Evolutionary conservation across 2,113 vertebrate genomes (phyloP), one percentile per base, ranked within the genome.

Genomic region (Pygoscelis adeliae): DNA sequence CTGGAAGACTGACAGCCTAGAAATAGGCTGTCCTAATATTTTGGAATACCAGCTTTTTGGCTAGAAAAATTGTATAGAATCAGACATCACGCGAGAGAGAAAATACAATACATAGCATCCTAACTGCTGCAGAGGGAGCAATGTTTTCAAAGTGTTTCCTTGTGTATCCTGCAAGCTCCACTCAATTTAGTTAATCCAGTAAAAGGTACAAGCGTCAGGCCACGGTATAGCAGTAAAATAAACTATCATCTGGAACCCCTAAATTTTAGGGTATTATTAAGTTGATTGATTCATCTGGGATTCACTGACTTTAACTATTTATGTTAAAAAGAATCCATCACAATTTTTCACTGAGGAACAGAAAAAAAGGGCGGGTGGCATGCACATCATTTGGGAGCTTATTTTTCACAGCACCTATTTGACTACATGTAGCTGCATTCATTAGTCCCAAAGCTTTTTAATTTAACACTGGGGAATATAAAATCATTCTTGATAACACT

Each of bases 11-110:
- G 89, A 95, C 90, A 97, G 44, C 66, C 84, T 89, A 96, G 87
- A 96, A 96, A 87, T 84, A 96, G 83, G 61, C 89, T 91, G 69
- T 89, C 89, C 82, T 80, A 94, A 87, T 95, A 95, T 74, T 96
- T 94, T 82, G 83, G 94, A 95, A 94, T 53, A 91, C 27, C n/a
- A 79, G 44, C 3, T 27, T 95, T 93, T 96, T 96, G 91, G 93
- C 94, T 96, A 79, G 80, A 82, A 93, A 95, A 84, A 63, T 23
- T 26, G 3, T 76, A 78, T 71, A 74, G 44, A 93, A 89, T 82
- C 69, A 90, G 72, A 83, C 55, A 67, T 25, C 47, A 56, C 0
- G 0, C 0, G 0, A 71, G 61, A 92, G 29, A 93, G 77, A 95
- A 97, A 94, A 94, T 59, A 78, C n/a, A 96, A 70, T 26, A 65